Evolutionary conservation across 2,113 vertebrate species (phyloP).

Genomic region (Lycaon pictus): DNA sequence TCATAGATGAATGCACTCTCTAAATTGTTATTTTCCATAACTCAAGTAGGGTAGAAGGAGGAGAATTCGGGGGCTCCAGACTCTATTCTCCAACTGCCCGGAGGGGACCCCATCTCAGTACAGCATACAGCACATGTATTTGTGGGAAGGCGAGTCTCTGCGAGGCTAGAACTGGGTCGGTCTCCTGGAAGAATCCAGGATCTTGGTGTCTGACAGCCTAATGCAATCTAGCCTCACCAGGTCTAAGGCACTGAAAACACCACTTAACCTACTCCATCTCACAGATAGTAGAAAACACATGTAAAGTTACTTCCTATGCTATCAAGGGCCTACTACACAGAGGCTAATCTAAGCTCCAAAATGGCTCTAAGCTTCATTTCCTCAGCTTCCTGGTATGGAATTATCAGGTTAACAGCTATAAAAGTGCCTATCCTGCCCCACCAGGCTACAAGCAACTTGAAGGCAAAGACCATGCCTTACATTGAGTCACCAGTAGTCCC

Average conservation of each 20-base stretch:
- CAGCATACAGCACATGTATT: not conserved
- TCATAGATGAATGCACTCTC: not conserved
- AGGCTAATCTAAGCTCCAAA: not conserved
- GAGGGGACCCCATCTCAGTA: not conserved
- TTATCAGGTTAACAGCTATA: not conserved
- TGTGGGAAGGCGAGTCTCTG: not conserved
- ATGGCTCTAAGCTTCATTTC: not conserved
- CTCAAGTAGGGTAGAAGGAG: not conserved
- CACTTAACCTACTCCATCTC: not conserved
- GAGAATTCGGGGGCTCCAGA: not conserved
- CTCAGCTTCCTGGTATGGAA: not conserved
- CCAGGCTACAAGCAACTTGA: not conserved
- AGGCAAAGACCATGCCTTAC: not conserved
- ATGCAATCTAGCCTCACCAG: not conserved
- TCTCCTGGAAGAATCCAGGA: not conserved
- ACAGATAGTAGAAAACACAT: not conserved
- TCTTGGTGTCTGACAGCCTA: not conserved
- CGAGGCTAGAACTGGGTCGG: not conserved
- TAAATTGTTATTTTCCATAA: not conserved
- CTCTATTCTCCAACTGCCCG: not conserved
- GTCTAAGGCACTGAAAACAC: not conserved
- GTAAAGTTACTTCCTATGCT: not conserved
- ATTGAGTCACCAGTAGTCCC: not conserved
- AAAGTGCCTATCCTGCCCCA: not conserved
- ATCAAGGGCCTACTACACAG: not conserved